A percentile compares a stretch with the other conserved stretches of the same genome.
These are phyloP conservation scores for Varroa destructor DNA, from an alignment of 1,140 invertebrate genomes.

Conservation along the genomic window DNA sequence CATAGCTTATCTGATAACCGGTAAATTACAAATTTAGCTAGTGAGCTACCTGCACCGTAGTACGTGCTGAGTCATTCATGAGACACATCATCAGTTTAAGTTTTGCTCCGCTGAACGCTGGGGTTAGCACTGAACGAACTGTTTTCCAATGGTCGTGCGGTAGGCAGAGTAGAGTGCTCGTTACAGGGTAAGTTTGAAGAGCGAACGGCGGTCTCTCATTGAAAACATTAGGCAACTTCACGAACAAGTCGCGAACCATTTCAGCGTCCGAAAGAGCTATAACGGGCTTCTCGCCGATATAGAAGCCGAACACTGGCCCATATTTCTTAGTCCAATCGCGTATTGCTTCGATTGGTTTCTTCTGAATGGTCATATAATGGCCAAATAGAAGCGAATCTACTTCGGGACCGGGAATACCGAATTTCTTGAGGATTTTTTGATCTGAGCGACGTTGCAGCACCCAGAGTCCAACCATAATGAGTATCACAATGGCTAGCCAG, in stretches of 20 bases:
- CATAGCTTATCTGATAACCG: neutral
- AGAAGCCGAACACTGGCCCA: constrained; percentile 41
- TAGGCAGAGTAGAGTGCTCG: neutral
- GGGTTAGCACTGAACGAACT: constrained; percentile 43
- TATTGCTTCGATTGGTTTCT: constrained; percentile 34
- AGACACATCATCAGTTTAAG: constrained; percentile 41
- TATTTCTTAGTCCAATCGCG: constrained; percentile 38
- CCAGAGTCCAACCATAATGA: neutral
- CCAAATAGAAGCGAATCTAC: constrained; percentile 18
- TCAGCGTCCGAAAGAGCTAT: constrained; percentile 40
- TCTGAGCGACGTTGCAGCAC: neutral
- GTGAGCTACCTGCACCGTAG: constrained; percentile 31
- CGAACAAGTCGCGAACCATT: constrained; percentile 39
- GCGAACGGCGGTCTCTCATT: neutral
- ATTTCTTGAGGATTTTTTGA: neutral
- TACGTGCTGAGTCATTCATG: constrained; percentile 39
- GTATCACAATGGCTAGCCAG: neutral
- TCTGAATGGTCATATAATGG: constrained; percentile 21
- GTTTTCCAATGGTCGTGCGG: constrained; percentile 42
- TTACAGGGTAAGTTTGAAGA: neutral
- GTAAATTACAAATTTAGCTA: neutral
- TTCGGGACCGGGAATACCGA: constrained; percentile 13
- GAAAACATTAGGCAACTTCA: constrained; percentile 27
- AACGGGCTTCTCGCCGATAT: constrained; percentile 37
- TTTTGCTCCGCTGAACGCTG: constrained; percentile 45